Conservation (phyloP, 2,113 vertebrate species). For the Mystacornis crossleyi region DNA sequence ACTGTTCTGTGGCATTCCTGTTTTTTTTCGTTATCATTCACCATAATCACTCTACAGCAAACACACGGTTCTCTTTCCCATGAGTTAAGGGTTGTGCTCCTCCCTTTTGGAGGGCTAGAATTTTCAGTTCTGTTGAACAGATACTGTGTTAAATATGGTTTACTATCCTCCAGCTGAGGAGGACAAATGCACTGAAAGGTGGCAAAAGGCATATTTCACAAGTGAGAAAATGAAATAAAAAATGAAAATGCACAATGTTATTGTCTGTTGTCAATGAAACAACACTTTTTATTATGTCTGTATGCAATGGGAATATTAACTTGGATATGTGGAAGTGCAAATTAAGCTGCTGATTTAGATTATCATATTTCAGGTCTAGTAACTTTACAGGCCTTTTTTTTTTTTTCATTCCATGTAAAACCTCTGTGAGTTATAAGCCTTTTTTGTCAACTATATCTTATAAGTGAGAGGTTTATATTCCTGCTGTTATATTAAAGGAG, state of each 20-base stretch:
- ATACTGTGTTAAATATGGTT: not conserved
- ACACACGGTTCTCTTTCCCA: not conserved
- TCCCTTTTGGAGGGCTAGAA: not conserved
- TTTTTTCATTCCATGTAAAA: not conserved
- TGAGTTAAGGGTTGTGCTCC: not conserved
- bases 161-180: not conserved
- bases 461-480: slow-evolving; percentile 28
- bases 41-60: not conserved
- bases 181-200: not conserved
- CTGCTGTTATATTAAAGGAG: not conserved
- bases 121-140: not conserved
- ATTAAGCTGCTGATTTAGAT: slow-evolving; percentile 21
- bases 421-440: not conserved
- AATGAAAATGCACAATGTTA: not conserved
- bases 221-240: not conserved
- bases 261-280: not conserved
- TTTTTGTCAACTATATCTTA: not conserved
- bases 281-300: not conserved
- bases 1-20: not conserved
- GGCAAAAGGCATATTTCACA: not conserved
- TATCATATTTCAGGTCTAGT: not conserved
- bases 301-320: not conserved
- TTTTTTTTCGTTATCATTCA: not conserved
- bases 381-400: not conserved
- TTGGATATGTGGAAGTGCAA: not conserved